phyloP scores from a whole-genome alignment of 2,888 invertebrate species.

The Catotricha subobsoleta region DNA sequence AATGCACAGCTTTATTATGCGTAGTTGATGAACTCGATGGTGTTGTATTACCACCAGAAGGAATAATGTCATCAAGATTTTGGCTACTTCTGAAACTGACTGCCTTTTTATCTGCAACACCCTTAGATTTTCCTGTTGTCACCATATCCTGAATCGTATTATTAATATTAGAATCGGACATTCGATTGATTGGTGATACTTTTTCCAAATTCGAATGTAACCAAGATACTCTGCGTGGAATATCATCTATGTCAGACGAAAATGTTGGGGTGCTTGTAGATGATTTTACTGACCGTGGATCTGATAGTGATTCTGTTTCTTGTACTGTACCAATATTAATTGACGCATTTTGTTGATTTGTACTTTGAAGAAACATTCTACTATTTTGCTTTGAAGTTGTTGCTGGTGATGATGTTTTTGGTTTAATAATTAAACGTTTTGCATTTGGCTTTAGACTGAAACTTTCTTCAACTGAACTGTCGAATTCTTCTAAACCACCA shows the following conservation, averaged over 20 bases:
- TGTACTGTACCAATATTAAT: not conserved
- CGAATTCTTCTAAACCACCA: constrained; percentile 71
- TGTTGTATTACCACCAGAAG: constrained; percentile 8
- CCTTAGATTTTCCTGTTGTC: constrained; percentile 21
- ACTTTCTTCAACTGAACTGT: constrained; percentile 41
- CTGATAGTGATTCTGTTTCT: not conserved
- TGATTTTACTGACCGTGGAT: constrained; percentile 3
- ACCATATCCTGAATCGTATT: constrained; percentile 24
- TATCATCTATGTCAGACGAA: not conserved
- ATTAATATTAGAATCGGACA: constrained; percentile 15
- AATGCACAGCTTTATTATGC: constrained; percentile 11
- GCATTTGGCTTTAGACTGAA: constrained; percentile 42
- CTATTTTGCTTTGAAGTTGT: not conserved
- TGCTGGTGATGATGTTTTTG: constrained; percentile 22
- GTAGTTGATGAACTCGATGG: constrained; percentile 2
- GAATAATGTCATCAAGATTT: not conserved
- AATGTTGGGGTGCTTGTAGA: not conserved
- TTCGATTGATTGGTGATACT: constrained; percentile 16
- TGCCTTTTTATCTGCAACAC: too few species aligned
- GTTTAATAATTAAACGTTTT: constrained; percentile 55
- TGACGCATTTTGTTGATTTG: not conserved
- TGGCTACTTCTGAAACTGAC: too few species aligned
- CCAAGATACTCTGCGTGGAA: constrained; percentile 25
- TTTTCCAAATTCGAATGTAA: constrained; percentile 22
- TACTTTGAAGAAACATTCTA: not conserved